Base-by-base conservation (phyloP, 2,113 vertebrate species). In the Gila orcuttii region DNA sequence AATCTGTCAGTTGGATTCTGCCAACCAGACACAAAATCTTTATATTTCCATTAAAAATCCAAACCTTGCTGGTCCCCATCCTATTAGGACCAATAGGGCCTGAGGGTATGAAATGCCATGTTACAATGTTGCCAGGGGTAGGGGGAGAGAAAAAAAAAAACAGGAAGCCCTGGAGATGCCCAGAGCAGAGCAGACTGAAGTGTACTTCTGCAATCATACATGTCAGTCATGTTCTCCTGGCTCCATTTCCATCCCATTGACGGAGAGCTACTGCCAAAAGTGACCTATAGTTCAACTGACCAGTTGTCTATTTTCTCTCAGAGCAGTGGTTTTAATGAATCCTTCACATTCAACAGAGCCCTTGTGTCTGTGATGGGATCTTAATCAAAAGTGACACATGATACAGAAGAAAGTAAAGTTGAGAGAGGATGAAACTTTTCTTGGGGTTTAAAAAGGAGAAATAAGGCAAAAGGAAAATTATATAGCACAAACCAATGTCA, bases 391-490 rank as follows among this genome's bases (percentile, higher is more conserved):
- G 64, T 83, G 82, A 85, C 82, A 78, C 55, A 33, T 50, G 66
- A 78, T 86, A 83, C 73, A 90, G 86, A 87, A 82, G 66, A 90
- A 77, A 75, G 52, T 85, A 69, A 83, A 74, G 69, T 60, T 52
- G 59, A 45, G 47, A 39, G 28, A 28, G 33, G 47, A 68, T 57
- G 25, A 82, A 55, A 79, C 52, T 87, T 60, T 42, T 68, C 21
- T 17, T 23, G 52, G 80, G 64, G 25, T 55, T 79, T 71, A 39
- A 64, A 73, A 55, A 50, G 50, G 28, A 57, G 39, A 10, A 36
- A 33, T 19, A 69, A 1, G 33, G 1, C 23, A 36, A 69, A 39
- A 10, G 13, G 7, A 36, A 69, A 69, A 55, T 13, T 13, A 13
- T 2, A 7, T 55, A 19, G 5, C 17, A 55, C 10, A 55, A 19